A percentile compares a stretch with the other conserved stretches of the same genome.
phyloP scores from a whole-genome alignment of 2,888 invertebrate genomes.

The Catotricha subobsoleta region DNA sequence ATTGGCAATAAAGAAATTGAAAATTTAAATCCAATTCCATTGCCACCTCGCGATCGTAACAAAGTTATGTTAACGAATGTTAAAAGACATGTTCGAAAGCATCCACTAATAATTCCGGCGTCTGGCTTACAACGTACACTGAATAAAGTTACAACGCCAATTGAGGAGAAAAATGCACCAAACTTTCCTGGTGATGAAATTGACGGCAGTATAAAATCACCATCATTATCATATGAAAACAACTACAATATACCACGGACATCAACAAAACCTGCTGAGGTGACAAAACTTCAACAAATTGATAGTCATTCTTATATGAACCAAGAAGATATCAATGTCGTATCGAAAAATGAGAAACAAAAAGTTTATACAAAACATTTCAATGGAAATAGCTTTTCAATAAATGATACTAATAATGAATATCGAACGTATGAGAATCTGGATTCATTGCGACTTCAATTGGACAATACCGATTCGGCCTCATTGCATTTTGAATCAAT shows the following conservation, averaged over 20 bases:
- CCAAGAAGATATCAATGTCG: background rate
- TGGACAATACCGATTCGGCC: constrained; percentile 21
- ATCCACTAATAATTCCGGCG: constrained; percentile 60
- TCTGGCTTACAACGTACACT: constrained; percentile 42
- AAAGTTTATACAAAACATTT: constrained; percentile 2
- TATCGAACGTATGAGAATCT: constrained; percentile 10
- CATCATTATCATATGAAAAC: constrained; percentile 5
- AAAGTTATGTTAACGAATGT: constrained; percentile 41
- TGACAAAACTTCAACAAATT: constrained; percentile 3
- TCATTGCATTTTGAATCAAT: constrained; percentile 29
- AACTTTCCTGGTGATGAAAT: background rate
- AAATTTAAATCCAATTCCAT: constrained; percentile 47
- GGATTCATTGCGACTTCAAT: constrained; percentile 6
- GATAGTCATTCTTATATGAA: constrained; percentile 6
- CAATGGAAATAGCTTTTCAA: constrained; percentile 7
- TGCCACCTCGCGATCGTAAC: constrained; percentile 58
- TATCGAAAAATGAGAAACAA: too few species aligned
- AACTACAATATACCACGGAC: constrained; percentile 1
- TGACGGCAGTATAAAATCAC: background rate
- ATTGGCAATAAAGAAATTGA: constrained; percentile 8
- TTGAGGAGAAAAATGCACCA: constrained; percentile 17
- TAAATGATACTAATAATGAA: constrained; percentile 2
- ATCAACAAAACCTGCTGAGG: background rate
- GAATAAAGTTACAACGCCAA: constrained; percentile 36
- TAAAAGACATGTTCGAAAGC: constrained; percentile 59